Conservation (phyloP, 2,113 vertebrate genomes). For the Phalacrocorax pelagicus region DNA sequence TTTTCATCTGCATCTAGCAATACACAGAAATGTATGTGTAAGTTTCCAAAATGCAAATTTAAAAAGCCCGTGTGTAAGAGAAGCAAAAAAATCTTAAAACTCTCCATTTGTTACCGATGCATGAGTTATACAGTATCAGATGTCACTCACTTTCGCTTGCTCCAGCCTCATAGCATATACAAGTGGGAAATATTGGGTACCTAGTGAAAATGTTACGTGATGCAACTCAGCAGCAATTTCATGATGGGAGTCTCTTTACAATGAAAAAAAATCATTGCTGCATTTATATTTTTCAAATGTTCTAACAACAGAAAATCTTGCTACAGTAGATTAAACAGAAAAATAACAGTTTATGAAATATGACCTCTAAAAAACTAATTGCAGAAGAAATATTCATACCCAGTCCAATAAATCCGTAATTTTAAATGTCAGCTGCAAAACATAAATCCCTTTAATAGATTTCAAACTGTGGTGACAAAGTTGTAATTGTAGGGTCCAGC, state of each 20-base stretch:
- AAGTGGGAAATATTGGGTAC: slow-evolving; percentile 32
- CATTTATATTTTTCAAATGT: slow-evolving; percentile 30
- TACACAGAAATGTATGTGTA: not conserved
- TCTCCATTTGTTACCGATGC: slow-evolving; percentile 25
- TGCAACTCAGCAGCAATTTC: slow-evolving; percentile 36
- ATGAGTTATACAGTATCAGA: slow-evolving; percentile 2
- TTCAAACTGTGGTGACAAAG: slow-evolving; percentile 66
- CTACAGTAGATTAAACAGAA: slow-evolving; percentile 52
- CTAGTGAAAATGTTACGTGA: slow-evolving; percentile 5
- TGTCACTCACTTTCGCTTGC: slow-evolving; percentile 22
- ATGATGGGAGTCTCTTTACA: slow-evolving; percentile 1
- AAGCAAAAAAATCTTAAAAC: slow-evolving; percentile 6
- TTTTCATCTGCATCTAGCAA: not conserved
- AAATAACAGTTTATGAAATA: slow-evolving; percentile 64
- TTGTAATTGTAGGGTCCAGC: slow-evolving; percentile 55
- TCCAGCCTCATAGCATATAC: not conserved
- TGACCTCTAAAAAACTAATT: slow-evolving; percentile 70
- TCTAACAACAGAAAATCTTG: slow-evolving; percentile 34
- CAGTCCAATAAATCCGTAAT: slow-evolving; percentile 71
- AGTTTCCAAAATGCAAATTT: not conserved
- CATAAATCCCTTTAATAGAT: slow-evolving; percentile 72
- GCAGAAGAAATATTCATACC: slow-evolving; percentile 66
- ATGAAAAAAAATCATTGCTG: slow-evolving; percentile 3
- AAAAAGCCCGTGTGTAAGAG: not conserved
- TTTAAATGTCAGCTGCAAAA: slow-evolving; percentile 74